phyloP scores from a whole-genome alignment of 2,888 invertebrate genomes.

The Scrobipalpa atriplicella region DNA sequence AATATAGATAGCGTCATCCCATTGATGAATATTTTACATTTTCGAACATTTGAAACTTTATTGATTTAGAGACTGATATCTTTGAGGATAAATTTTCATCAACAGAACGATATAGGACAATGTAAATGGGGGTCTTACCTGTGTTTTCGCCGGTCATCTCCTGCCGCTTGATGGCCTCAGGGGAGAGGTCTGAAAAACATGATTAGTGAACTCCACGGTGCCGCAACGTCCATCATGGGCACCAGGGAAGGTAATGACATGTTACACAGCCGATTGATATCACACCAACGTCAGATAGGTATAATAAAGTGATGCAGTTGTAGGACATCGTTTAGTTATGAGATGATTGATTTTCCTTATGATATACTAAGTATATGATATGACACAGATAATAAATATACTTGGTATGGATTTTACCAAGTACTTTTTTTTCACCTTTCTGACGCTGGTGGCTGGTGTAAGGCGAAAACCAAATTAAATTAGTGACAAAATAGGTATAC shows the following conservation, averaged over 20 bases:
- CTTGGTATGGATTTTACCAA: background rate
- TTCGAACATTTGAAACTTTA: too few relatives aligned
- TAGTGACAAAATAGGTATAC: conserved; percentile 28
- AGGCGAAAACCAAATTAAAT: conserved; percentile 20
- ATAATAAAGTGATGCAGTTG: background rate
- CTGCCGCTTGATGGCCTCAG: conserved; percentile 84
- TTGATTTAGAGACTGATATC: too few relatives aligned
- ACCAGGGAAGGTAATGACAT: conserved; percentile 25
- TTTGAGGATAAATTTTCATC: conserved; percentile 3
- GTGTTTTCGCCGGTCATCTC: conserved; percentile 84
- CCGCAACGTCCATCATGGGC: conserved; percentile 54
- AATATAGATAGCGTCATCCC: background rate
- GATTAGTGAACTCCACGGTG: conserved; percentile 62
- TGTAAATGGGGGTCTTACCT: conserved; percentile 69
- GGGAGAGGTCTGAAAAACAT: conserved; percentile 84
- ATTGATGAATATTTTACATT: background rate
- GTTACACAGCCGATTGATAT: background rate
- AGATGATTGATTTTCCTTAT: too few relatives aligned
- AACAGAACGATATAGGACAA: background rate
- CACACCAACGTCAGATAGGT: background rate
- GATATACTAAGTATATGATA: too few relatives aligned
- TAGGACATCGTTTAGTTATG: background rate
- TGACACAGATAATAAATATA: too few relatives aligned
- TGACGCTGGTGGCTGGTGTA: background rate
- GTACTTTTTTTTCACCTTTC: background rate